Evolutionary conservation across 2,888 invertebrate species (phyloP), one percentile per base, ranked within the genome.

Genomic region (Caenorhabditis auriculariae): DNA sequence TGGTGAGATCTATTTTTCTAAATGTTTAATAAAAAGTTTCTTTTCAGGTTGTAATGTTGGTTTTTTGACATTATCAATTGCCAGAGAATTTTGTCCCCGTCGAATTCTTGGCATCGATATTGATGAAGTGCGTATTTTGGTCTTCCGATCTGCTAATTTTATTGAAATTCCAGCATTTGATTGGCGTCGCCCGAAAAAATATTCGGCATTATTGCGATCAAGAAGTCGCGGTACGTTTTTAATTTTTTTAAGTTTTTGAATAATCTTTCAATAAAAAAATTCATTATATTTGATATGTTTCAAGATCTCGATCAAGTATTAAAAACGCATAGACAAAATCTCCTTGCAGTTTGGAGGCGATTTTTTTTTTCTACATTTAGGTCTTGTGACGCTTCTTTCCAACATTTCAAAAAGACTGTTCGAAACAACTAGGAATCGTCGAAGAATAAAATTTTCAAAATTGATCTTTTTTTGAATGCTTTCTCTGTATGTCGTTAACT

Each of bases 41-140:
- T 2, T 29, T 51, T 39, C 42, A 69, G 66, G 98, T 17, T 98
- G 96, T 84, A 98, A 98, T 84, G 90, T 92, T 60, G 98, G 98
- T 1, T 91, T 93, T 82, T 88, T 98, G 72, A 93, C 96, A 9
- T 87, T 95, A 38, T 88, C 90, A 0, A 87, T 98, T 46, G 96
- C 93, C 0, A 87, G 90, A 64, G 90, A 91, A 76, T 88, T 91
- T 72, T 87, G 88, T 32, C 93, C 95, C 2, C 88, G 88, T 64
- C 89, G 89, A 68, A 89, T 95, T 55, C 64, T 76, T 60, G 98
- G 96, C 58, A 89, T 96, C 71, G 96, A 98, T 82, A 95, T 98
- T 74, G 96, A 98, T 50, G 63, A 65, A 24, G 35, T 32, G 9
- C n/a, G 35, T 9, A 32, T 32, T 32, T 12, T n/a, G n/a, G n/a